These are phyloP conservation scores for Acrocephalus arundinaceus DNA, from an alignment of 2,113 vertebrate species.

Conservation along the genomic window DNA sequence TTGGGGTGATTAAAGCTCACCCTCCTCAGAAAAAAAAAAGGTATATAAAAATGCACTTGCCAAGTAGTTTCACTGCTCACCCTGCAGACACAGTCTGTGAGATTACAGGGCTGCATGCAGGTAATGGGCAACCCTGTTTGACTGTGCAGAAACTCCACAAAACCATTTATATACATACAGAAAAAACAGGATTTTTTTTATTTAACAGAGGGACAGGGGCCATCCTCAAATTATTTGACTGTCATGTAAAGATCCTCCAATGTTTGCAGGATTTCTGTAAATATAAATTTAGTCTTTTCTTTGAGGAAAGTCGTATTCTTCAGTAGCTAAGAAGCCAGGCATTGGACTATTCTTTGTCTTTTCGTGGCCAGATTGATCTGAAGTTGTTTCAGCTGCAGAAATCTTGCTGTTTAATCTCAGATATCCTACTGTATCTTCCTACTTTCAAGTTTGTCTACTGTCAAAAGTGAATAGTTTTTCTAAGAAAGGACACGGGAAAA, in stretches of 20 bases:
- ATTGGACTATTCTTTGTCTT: neutral
- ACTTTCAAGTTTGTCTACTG: neutral
- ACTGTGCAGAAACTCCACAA: neutral
- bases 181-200: neutral
- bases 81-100: neutral
- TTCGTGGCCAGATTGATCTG: neutral
- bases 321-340: neutral
- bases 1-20: neutral
- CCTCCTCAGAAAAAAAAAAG: neutral
- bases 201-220: neutral
- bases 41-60: neutral
- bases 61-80: neutral
- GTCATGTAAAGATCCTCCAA: neutral
- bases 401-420: neutral
- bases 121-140: accelerated
- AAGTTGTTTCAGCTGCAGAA: conserved; percentile 4
- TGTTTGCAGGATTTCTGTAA: neutral
- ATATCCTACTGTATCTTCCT: neutral
- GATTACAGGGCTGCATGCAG: neutral
- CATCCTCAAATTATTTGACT: neutral
- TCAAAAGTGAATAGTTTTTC: neutral
- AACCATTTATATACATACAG: neutral
- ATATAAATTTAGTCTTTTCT: neutral
- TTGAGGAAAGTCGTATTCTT: neutral
- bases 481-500: neutral